Conservation (phyloP, 2,113 vertebrate species). For the Lathamus discolor region DNA sequence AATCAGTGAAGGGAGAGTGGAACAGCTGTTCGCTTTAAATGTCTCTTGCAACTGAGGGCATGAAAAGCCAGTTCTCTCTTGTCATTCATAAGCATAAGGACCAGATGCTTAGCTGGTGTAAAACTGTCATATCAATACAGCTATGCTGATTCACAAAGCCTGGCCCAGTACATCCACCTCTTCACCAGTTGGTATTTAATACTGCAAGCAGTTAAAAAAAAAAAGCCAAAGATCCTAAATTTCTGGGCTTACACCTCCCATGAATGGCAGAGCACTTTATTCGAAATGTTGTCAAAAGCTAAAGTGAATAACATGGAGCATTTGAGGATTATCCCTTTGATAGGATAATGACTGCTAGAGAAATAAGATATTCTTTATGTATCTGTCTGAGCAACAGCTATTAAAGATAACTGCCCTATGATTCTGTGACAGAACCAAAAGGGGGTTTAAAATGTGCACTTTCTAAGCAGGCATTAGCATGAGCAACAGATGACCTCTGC, state of each 20-base stretch:
- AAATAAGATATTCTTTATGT: neutral
- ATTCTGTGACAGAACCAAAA: neutral
- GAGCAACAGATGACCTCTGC: neutral
- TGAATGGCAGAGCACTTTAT: neutral
- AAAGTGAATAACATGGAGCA: neutral
- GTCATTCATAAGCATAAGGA: neutral
- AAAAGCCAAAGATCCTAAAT: neutral
- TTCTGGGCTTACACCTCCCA: neutral
- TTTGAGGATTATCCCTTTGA: constrained; percentile 28
- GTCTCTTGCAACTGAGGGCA: neutral
- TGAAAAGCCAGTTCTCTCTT: neutral
- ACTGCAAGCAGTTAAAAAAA: neutral
- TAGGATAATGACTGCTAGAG: neutral
- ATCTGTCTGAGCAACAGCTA: neutral
- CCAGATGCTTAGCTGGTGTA: neutral
- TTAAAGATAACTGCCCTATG: constrained; percentile 1
- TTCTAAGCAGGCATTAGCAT: neutral
- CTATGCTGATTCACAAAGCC: neutral
- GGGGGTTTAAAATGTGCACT: neutral
- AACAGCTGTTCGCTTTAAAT: neutral
- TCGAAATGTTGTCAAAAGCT: neutral
- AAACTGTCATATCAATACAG: neutral
- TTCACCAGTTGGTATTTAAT: neutral
- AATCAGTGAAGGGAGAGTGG: neutral
- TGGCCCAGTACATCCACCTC: neutral